These are phyloP conservation scores for Epinephelus malabaricus DNA, from an alignment of 2,797 vertebrate genomes.

Conservation along the genomic window DNA sequence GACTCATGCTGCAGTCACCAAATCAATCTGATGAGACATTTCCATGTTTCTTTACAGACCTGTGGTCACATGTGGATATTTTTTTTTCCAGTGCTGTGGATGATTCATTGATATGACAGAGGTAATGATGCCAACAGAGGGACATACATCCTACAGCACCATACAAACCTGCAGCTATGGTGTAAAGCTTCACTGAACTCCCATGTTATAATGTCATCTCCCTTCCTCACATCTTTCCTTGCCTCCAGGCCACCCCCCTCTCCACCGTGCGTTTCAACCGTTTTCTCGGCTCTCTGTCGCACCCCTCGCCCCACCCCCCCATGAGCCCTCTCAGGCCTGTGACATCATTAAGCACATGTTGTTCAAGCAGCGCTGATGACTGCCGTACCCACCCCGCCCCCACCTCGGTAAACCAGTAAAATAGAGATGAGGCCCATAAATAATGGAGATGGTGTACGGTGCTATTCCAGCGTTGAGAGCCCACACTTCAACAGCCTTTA, in stretches of 20 bases:
- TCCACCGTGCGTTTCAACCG: conserved; percentile 39
- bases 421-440: conserved; percentile 87
- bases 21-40: conserved; percentile 36
- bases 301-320: conserved; percentile 49
- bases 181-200: conserved; percentile 52
- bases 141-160: conserved; percentile 40
- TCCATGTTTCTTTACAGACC: conserved; percentile 31
- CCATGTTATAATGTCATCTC: conserved; percentile 60
- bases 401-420: conserved; percentile 84
- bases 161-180: conserved; percentile 62
- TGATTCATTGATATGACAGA: conserved; percentile 69
- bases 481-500: conserved; percentile 85
- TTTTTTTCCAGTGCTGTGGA: conserved; percentile 28
- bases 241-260: conserved; percentile 14
- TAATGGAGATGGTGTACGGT: conserved; percentile 86
- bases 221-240: conserved; percentile 35
- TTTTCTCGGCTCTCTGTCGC: conserved; percentile 38
- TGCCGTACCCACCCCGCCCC: conserved; percentile 59
- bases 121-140: conserved; percentile 67
- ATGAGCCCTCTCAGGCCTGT: conserved; percentile 64
- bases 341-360: conserved; percentile 82
- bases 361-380: conserved; percentile 71
- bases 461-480: conserved; percentile 85
- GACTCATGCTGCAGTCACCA: conserved; percentile 22
- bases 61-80: conserved; percentile 38